Percentiles rank a stretch among this genome's conserved stretches.
phyloP scores from a whole-genome alignment of 2,113 vertebrate genomes.

The Cinclus cinclus region DNA sequence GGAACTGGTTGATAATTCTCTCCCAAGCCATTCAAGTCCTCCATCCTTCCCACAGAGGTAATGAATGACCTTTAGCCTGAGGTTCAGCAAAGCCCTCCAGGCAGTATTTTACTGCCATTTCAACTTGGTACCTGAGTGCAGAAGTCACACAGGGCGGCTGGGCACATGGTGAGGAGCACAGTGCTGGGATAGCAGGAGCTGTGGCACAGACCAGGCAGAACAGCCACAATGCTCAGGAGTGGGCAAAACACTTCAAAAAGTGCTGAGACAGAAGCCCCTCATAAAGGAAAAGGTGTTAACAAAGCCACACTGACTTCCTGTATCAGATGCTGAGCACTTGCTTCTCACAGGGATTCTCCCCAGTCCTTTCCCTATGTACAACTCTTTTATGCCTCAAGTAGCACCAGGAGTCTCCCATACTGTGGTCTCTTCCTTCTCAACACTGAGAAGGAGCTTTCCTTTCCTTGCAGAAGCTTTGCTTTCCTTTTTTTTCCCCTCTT shows the following conservation, averaged over 20 bases:
- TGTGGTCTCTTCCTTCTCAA: not conserved
- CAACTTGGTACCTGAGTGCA: not conserved
- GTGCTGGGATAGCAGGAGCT: rapidly evolving
- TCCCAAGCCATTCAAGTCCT: not conserved
- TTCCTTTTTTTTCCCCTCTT: not conserved
- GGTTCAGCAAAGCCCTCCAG: not conserved
- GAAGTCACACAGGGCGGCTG: not conserved
- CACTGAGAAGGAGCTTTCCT: not conserved
- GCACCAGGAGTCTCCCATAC: not conserved
- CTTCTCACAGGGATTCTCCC: not conserved
- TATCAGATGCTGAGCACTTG: not conserved
- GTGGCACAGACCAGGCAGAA: not conserved
- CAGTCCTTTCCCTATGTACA: not conserved
- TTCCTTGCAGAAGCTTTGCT: not conserved
- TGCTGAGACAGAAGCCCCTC: not conserved
- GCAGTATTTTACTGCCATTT: not conserved
- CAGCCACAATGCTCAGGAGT: not conserved
- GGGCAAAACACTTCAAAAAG: not conserved
- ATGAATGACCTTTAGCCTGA: rapidly evolving
- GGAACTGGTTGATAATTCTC: not conserved
- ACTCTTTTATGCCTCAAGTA: not conserved
- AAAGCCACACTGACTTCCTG: not conserved
- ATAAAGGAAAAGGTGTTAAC: not conserved
- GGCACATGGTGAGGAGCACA: not conserved
- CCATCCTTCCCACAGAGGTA: not conserved